Conservation (phyloP, 53 echinoderm and acorn worm species). For the Echinometra lucunter region DNA sequence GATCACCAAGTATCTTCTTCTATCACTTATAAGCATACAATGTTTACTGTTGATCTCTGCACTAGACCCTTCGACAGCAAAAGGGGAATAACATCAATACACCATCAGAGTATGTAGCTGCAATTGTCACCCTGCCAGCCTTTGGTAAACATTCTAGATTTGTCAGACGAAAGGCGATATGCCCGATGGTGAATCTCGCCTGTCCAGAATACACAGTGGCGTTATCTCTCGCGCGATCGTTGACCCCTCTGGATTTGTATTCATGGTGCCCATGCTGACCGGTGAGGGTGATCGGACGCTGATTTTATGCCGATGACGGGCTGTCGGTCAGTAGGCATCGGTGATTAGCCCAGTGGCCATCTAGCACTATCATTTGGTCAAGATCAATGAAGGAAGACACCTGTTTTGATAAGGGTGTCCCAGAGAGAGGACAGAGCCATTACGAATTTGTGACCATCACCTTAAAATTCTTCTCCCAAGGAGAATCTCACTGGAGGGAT, state of each 20-base stretch:
- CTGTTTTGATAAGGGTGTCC: conserved; percentile 15
- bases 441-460: neutral
- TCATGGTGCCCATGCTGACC: neutral
- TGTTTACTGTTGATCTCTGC: neutral
- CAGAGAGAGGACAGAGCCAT: neutral
- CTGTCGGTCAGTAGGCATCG: neutral
- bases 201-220: neutral
- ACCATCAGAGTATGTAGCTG: neutral
- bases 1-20: neutral
- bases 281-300: neutral
- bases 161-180: conserved; percentile 14
- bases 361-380: neutral
- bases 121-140: conserved; percentile 7
- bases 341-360: neutral
- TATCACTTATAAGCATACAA: neutral
- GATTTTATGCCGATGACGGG: neutral
- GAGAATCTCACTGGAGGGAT: neutral
- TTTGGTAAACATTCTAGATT: conserved; percentile 14
- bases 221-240: conserved; percentile 5
- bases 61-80: neutral
- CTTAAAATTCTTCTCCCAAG: neutral
- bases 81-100: neutral
- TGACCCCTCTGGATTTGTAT: neutral
- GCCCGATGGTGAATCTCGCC: neutral
- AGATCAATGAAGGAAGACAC: neutral